Base-by-base conservation (phyloP, 2,797 vertebrate species). In the Thalassophryne amazonica region DNA sequence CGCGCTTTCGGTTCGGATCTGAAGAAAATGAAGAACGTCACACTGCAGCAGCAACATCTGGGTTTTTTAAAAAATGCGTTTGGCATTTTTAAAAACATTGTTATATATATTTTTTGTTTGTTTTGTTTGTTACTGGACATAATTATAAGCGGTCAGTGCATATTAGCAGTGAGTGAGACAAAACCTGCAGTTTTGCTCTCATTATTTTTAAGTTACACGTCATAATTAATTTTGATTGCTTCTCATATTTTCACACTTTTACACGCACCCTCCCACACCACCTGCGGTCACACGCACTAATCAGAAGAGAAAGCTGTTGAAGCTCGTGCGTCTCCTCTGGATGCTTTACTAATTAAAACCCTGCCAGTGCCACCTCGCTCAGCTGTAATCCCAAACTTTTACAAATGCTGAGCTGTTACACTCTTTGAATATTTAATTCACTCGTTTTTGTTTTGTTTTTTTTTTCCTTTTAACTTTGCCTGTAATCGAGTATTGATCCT, bases 1-100 rank as follows among this genome's bases (percentile, higher is more conserved):
- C 94, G 42, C 94, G 88, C 83, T 92, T 94, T 65, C 92, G 85
- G 79, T 87, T 91, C 4, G 92, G 88, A 85, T 93, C 94, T 96
- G 81, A 25, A 63, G 68, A 48, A 42, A 18, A 73, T 1, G 14
- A 32, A 3, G n/a, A n/a, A n/a, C n/a, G 35, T n/a, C 1, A 18
- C 7, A 8, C 60, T 2, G 22, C 7, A 2, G 13, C 3, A 29
- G 19, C 12, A n/a, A n/a, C n/a, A n/a, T n/a, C n/a, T n/a, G n/a
- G n/a, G n/a, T n/a, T n/a, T n/a, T n/a, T n/a, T n/a, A n/a, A n/a
- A n/a, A n/a, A n/a, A n/a, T n/a, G n/a, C n/a, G n/a, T n/a, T n/a
- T n/a, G n/a, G n/a, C n/a, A n/a, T n/a, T n/a, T n/a, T n/a, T n/a
- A n/a, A n/a, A n/a, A n/a, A n/a, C n/a, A n/a, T n/a, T n/a, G n/a